Evolutionary conservation across 2,888 invertebrate species (phyloP).

Genomic region (Nymphalis polychloros): DNA sequence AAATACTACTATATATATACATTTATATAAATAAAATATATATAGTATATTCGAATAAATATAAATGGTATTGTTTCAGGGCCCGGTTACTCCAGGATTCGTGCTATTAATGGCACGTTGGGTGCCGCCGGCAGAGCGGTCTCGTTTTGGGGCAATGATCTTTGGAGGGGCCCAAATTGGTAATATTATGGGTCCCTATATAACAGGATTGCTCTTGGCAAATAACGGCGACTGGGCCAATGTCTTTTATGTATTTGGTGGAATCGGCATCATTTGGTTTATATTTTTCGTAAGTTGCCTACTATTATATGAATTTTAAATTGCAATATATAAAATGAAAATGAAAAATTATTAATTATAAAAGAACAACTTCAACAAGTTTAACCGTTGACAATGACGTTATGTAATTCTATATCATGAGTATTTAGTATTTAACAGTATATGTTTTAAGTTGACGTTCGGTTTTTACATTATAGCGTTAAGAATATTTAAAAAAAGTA

Average conservation of each 20-base stretch:
- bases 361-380: no score
- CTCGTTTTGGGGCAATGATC: constrained; percentile 81
- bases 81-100: constrained; percentile 83
- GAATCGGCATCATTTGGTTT: constrained; percentile 78
- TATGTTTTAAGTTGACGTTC: no score
- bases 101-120: constrained; percentile 82
- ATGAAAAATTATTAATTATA: no score
- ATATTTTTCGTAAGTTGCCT: constrained; percentile 67
- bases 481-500: no score
- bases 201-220: constrained; percentile 72
- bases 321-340: not conserved
- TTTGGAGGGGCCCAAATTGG: constrained; percentile 82
- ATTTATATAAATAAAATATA: not conserved
- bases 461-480: no score
- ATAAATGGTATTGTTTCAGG: constrained; percentile 55
- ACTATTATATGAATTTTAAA: not conserved
- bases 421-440: no score
- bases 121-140: constrained; percentile 82
- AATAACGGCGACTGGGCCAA: constrained; percentile 79
- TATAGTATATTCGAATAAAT: not conserved
- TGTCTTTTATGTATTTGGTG: constrained; percentile 82
- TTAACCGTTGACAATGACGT: no score
- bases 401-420: no score
- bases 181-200: constrained; percentile 75
- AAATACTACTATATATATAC: not conserved